phyloP scores from a whole-genome alignment of 2,888 invertebrate genomes.

The Tridacna crocea region DNA sequence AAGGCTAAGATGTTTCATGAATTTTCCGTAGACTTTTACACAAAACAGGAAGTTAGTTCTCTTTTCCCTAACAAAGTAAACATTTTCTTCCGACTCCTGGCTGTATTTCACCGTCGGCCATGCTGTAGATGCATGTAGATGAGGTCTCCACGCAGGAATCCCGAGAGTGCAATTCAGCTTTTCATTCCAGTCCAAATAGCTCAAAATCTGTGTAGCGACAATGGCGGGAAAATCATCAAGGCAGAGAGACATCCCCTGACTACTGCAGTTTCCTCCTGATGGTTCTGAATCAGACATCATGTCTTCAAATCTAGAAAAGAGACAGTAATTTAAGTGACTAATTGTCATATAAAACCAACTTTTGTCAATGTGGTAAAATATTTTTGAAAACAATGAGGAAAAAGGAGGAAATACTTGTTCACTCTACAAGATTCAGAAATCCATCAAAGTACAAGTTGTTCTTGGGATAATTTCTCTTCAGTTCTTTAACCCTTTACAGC shows the following conservation, averaged over 20 bases:
- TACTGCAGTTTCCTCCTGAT: neutral
- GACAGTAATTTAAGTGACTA: too few species aligned
- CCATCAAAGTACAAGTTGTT: too few species aligned
- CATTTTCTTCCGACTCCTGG: conserved; percentile 65
- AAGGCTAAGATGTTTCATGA: conserved; percentile 61
- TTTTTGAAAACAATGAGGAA: too few species aligned
- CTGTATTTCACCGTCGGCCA: conserved; percentile 64
- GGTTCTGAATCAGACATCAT: too few species aligned
- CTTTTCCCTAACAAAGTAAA: conserved; percentile 69
- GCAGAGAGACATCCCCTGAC: conserved; percentile 10
- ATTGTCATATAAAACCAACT: too few species aligned
- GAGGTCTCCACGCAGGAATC: conserved; percentile 56
- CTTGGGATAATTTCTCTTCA: too few species aligned
- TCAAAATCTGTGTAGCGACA: conserved; percentile 62
- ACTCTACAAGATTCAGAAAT: too few species aligned
- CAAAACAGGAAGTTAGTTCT: conserved; percentile 62
- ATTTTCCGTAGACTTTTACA: conserved; percentile 67
- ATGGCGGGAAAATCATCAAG: conserved; percentile 63
- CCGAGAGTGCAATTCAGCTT: conserved; percentile 57
- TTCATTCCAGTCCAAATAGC: conserved; percentile 66
- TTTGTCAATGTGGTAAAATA: too few species aligned
- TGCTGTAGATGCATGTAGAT: conserved; percentile 56
- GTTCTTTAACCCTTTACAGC: too few species aligned
- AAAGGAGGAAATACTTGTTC: too few species aligned
- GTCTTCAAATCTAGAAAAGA: too few species aligned